Conservation (phyloP, 1,140 invertebrate genomes). For the Luehdorfia chinensis region DNA sequence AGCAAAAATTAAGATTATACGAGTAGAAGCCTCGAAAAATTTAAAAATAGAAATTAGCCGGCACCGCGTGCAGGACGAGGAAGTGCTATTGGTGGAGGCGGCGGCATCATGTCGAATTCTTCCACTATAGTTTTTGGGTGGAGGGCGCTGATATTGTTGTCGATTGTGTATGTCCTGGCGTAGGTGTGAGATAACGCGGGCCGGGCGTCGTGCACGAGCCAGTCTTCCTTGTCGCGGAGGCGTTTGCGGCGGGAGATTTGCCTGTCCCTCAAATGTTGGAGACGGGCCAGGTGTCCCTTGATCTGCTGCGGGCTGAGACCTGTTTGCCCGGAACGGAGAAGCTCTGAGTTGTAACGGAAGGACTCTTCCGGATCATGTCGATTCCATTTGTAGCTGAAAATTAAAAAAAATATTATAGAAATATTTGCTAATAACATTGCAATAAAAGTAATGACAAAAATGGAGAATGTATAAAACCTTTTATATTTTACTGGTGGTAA, state of each 20-base stretch:
- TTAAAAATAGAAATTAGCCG: slow-evolving; percentile 35
- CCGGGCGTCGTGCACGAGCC: slow-evolving; percentile 52
- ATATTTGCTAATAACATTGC: background rate
- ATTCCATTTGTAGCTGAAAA: slow-evolving; percentile 65
- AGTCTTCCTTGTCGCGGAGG: slow-evolving; percentile 41
- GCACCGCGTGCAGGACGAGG: slow-evolving; percentile 36
- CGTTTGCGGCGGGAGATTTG: slow-evolving; percentile 49
- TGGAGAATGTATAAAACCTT: too few relatives aligned
- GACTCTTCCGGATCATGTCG: slow-evolving; percentile 66
- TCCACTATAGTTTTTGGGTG: slow-evolving; percentile 75
- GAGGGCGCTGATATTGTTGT: slow-evolving; percentile 70
- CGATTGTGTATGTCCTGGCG: slow-evolving; percentile 61
- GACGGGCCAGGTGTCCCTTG: slow-evolving; percentile 54
- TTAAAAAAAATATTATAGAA: background rate
- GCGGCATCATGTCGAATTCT: slow-evolving; percentile 65
- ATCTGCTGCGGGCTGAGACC: slow-evolving; percentile 62
- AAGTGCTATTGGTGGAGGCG: slow-evolving; percentile 34
- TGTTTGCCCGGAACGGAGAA: slow-evolving; percentile 61
- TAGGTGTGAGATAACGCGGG: slow-evolving; percentile 53
- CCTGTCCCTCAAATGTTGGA: slow-evolving; percentile 57
- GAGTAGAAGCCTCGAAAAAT: too few relatives aligned
- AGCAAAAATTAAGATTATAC: slow-evolving; percentile 14
- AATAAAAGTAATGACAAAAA: too few relatives aligned
- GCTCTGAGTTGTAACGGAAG: slow-evolving; percentile 58
- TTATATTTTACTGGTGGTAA: too few relatives aligned